Conservation (phyloP, 2,888 invertebrate species). For the Coecobrya sp. region DNA sequence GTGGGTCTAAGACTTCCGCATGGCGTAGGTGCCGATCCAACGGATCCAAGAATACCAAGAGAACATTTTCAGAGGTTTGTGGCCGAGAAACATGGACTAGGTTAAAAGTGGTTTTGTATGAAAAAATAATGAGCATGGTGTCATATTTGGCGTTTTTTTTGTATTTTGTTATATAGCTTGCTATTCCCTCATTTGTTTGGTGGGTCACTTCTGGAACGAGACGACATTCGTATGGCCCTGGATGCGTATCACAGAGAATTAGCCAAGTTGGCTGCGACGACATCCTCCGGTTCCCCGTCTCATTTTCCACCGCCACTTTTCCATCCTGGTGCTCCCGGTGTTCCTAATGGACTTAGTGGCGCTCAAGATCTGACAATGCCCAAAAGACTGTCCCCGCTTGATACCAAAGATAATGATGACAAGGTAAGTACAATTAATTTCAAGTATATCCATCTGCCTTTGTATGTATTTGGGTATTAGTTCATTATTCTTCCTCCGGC, state of each 20-base stretch:
- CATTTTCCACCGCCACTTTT: conserved; percentile 93
- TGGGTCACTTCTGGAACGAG: conserved; percentile 89
- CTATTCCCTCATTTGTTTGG: conserved; percentile 96
- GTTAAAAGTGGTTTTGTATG: neutral
- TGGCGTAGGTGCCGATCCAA: conserved; percentile 86
- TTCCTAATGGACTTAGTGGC: conserved; percentile 88
- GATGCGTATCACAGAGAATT: conserved; percentile 98
- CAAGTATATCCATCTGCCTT: neutral
- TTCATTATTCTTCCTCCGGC: neutral
- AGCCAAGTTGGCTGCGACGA: conserved; percentile 92
- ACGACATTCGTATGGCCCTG: conserved; percentile 96
- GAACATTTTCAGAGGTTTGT: conserved; percentile 94
- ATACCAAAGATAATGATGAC: conserved; percentile 88
- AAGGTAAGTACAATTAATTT: conserved; percentile 86
- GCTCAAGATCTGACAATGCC: conserved; percentile 96
- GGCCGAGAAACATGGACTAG: neutral
- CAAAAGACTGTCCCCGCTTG: conserved; percentile 89
- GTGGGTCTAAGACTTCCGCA: conserved; percentile 93
- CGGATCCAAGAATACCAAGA: conserved; percentile 88
- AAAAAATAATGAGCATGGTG: neutral
- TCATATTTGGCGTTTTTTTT: conserved; percentile 10
- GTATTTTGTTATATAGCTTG: conserved; percentile 88
- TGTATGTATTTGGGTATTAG: neutral
- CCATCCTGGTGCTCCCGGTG: conserved; percentile 86
- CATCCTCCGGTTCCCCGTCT: conserved; percentile 88